Evolutionary conservation across 2,888 invertebrate genomes (phyloP).

Genomic region (Cylindroiulus punctatus): DNA sequence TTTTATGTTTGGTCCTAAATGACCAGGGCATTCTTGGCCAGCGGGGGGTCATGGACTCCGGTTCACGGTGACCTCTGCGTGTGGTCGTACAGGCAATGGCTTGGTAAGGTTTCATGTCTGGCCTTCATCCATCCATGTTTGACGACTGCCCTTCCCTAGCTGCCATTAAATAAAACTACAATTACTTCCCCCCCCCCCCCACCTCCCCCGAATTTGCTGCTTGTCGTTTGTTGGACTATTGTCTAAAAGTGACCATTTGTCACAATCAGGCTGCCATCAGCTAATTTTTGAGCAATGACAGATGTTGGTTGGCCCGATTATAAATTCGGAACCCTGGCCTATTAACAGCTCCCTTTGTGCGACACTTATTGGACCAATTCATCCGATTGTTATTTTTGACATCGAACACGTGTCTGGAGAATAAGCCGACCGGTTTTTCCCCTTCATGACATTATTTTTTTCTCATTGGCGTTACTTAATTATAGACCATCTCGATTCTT

Average conservation of each 20-base stretch:
- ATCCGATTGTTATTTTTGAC: not conserved
- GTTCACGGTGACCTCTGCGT: not conserved
- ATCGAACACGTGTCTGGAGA: not conserved
- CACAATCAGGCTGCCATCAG: not conserved
- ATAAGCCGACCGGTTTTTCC: not conserved
- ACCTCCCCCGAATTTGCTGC: not conserved
- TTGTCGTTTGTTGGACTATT: not conserved
- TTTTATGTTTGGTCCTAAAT: not conserved
- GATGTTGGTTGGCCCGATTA: not conserved
- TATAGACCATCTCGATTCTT: not conserved
- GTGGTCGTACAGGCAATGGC: not conserved
- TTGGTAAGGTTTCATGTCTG: not conserved
- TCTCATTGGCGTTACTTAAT: not conserved
- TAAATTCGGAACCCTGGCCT: not conserved
- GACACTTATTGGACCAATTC: not conserved
- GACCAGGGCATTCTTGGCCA: not conserved
- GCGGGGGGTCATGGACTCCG: not conserved
- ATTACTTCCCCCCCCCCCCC: not conserved
- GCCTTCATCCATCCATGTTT: not conserved
- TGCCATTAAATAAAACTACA: not conserved
- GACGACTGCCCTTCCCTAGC: not conserved
- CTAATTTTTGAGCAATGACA: not conserved
- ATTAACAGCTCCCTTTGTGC: not conserved
- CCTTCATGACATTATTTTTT: not conserved
- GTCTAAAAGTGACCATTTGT: constrained; percentile 22